Evolutionary conservation across 1,140 invertebrate species (phyloP).

Genomic region (Mactra quadrangularis): DNA sequence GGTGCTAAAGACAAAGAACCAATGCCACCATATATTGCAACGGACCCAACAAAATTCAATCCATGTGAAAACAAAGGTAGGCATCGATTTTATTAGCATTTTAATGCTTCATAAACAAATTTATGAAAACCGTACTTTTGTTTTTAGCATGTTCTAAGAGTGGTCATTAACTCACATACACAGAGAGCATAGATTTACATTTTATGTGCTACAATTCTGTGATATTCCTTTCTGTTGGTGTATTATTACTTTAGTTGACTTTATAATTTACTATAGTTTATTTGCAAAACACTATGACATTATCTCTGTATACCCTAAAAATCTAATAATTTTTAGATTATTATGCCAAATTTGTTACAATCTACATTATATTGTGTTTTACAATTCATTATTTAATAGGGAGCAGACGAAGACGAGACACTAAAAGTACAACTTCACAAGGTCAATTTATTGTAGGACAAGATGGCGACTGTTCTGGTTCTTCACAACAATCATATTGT

Average conservation of each 20-base stretch:
- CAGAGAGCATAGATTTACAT: not conserved
- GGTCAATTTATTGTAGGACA: not conserved
- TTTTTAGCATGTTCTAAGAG: not conserved
- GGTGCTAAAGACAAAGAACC: not conserved
- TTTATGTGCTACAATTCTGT: not conserved
- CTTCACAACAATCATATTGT: not conserved
- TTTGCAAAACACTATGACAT: too few species aligned
- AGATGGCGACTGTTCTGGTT: constrained; percentile 2
- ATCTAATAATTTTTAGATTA: too few species aligned
- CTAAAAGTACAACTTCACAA: not conserved
- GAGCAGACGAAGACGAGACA: not conserved
- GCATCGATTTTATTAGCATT: not conserved
- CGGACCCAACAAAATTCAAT: too few species aligned
- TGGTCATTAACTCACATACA: not conserved
- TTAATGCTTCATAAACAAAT: not conserved
- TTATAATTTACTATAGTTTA: too few species aligned
- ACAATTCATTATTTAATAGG: too few species aligned
- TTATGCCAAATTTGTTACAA: too few species aligned
- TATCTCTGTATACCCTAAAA: too few species aligned
- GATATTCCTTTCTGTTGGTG: not conserved
- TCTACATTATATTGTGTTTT: too few species aligned
- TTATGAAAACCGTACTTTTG: not conserved
- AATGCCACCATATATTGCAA: constrained; percentile 9
- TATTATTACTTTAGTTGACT: too few species aligned
- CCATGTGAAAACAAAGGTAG: not conserved